Evolutionary conservation across 2,797 vertebrate genomes (phyloP), one percentile per base, ranked within the genome.

Genomic region (Limnodromus scolopaceus): DNA sequence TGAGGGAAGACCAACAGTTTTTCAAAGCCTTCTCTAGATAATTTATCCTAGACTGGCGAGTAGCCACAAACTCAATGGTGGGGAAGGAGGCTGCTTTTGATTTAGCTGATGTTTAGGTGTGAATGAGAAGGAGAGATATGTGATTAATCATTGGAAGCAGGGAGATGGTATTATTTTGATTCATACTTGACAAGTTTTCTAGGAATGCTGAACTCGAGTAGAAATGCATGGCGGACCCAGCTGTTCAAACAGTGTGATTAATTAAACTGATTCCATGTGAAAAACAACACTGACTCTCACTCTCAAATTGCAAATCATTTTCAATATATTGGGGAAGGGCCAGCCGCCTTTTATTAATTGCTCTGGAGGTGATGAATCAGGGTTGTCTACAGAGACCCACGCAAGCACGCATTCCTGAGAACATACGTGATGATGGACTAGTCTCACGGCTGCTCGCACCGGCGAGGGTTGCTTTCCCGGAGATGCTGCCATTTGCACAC

Each of bases 221-320:
- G 97, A 98, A 98, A 97, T 97, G 98, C 93, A 92, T 97, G 98
- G 98, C 64, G 94, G 98, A 98, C 97, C 98, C 99, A 99, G 99
- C 99, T 99, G 99, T 99, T 99, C 98, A 99, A 99, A 99, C 99
- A 99, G 95, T 97, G 98, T 99, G 99, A 99, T 99, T 99, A 99
- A 99, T 99, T 99, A 99, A 99, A 99, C 98, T 98, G 99, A 99
- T 99, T 99, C 99, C 98, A 98, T 98, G 99, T 99, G 99, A 99
- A 99, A 99, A 99, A 99, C 98, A 99, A 99, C 97, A 95, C 97
- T 96, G 80, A 83, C 93, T 97, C 97, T 97, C 92, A 48, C 97
- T 98, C 97, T 98, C 98, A 97, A 97, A 97, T 98, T 98, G 98
- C 98, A 98, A 98, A 97, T 98, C 95, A 97, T 96, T 93, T 97